phyloP scores from a whole-genome alignment of 2,888 invertebrate genomes.

The Gastracanthus pulcherrimus region DNA sequence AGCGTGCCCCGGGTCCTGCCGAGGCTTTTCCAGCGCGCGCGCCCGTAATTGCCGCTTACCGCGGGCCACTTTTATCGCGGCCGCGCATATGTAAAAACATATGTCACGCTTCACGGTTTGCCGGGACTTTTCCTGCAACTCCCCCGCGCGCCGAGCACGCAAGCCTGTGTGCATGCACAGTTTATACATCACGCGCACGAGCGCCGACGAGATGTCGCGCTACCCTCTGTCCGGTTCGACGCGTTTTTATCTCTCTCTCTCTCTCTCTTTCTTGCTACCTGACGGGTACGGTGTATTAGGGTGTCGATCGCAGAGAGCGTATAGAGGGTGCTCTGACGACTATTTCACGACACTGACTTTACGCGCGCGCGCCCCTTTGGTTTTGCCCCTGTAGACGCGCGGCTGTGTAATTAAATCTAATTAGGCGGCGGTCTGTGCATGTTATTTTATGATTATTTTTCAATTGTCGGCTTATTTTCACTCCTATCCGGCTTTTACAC shows the following conservation, averaged over 20 bases:
- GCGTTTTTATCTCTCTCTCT: too few species aligned
- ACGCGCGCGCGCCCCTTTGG: not conserved
- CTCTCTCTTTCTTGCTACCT: too few species aligned
- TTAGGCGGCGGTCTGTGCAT: not conserved
- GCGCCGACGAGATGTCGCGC: too few species aligned
- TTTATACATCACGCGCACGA: not conserved
- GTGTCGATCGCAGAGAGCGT: not conserved
- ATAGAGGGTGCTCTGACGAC: not conserved
- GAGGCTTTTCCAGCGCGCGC: not conserved
- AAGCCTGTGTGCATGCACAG: too few species aligned
- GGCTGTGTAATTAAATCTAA: not conserved
- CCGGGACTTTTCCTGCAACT: not conserved
- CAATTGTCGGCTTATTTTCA: not conserved
- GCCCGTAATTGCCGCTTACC: slow-evolving; percentile 34
- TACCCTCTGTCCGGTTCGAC: not conserved
- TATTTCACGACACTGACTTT: not conserved
- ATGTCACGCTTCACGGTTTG: slow-evolving; percentile 26
- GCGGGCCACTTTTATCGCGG: not conserved
- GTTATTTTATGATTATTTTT: not conserved
- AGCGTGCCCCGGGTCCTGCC: too few species aligned
- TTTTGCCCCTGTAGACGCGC: not conserved
- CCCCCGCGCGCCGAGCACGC: too few species aligned
- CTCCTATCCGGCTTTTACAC: too few species aligned
- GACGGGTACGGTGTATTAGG: too few species aligned
- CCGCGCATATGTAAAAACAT: slow-evolving; percentile 49